Evolutionary conservation across 2,888 invertebrate genomes (phyloP).

Genomic region (Idaea aversata): DNA sequence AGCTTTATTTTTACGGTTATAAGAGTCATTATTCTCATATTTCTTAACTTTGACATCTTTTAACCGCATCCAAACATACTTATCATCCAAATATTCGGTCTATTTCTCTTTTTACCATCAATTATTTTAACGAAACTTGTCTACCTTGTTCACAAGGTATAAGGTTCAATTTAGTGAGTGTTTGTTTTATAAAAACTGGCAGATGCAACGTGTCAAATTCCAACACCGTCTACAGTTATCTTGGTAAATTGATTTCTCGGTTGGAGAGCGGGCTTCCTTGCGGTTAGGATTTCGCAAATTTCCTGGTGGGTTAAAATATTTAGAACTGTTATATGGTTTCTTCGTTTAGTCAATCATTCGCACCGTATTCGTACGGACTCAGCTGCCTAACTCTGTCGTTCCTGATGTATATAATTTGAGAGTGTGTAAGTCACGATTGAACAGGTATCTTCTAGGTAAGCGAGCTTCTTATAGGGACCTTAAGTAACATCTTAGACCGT

Average conservation of each 20-base stretch:
- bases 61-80: neutral
- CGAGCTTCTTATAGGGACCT: too few species aligned
- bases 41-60: neutral
- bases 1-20: neutral
- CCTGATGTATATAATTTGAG: too few species aligned
- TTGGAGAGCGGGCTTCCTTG: neutral
- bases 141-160: neutral
- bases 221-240: neutral
- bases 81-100: neutral
- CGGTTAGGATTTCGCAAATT: neutral
- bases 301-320: neutral
- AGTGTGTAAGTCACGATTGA: too few species aligned
- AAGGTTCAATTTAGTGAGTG: neutral
- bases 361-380: too few species aligned
- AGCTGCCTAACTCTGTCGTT: too few species aligned
- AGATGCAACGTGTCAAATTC: neutral
- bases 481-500: too few species aligned
- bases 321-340: too few species aligned
- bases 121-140: neutral
- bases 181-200: neutral
- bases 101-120: neutral
- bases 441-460: too few species aligned
- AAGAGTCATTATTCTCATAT: neutral
- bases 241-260: constrained; percentile 8
- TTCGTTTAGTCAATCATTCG: too few species aligned